These are phyloP conservation scores for Urosaurus nigricauda DNA, from an alignment of 2,797 vertebrate species.

Conservation along the genomic window DNA sequence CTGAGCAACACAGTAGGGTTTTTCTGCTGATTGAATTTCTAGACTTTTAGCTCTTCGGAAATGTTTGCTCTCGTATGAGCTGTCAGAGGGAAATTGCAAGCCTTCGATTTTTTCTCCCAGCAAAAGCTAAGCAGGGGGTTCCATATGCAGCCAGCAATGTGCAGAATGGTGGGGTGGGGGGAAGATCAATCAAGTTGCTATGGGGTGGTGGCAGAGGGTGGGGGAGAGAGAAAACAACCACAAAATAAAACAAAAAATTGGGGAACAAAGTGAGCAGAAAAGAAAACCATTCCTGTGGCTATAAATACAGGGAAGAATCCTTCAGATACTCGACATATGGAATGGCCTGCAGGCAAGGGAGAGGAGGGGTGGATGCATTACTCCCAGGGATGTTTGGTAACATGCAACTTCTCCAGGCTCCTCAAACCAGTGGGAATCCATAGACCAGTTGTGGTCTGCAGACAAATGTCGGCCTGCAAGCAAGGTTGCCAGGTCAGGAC, in stretches of 20 bases:
- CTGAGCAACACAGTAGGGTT: constrained; percentile 76
- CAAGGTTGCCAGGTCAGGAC: too few species aligned
- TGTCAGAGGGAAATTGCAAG: constrained; percentile 74
- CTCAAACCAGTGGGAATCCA: too few species aligned
- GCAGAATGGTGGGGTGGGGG: constrained; percentile 34
- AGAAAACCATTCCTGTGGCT: constrained; percentile 40
- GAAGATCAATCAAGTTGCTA: constrained; percentile 66
- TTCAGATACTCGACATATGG: constrained; percentile 9
- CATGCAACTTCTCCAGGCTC: too few species aligned
- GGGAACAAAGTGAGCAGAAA: not conserved
- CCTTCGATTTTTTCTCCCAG: constrained; percentile 72
- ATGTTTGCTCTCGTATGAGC: constrained; percentile 77
- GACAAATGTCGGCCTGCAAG: too few species aligned
- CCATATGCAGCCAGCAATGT: constrained; percentile 65
- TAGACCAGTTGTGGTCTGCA: too few species aligned
- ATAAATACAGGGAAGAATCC: constrained; percentile 37
- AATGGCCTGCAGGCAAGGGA: not conserved
- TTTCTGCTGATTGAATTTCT: constrained; percentile 75
- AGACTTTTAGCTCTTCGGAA: constrained; percentile 78
- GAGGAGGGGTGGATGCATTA: too few species aligned
- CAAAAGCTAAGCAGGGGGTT: constrained; percentile 69
- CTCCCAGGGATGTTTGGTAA: too few species aligned
- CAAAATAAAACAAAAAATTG: constrained; percentile 13
- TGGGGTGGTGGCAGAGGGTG: not conserved
- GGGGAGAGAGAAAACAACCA: constrained; percentile 42